Conservation (phyloP, 2,888 invertebrate species). For the Rhabditoides inermis region DNA sequence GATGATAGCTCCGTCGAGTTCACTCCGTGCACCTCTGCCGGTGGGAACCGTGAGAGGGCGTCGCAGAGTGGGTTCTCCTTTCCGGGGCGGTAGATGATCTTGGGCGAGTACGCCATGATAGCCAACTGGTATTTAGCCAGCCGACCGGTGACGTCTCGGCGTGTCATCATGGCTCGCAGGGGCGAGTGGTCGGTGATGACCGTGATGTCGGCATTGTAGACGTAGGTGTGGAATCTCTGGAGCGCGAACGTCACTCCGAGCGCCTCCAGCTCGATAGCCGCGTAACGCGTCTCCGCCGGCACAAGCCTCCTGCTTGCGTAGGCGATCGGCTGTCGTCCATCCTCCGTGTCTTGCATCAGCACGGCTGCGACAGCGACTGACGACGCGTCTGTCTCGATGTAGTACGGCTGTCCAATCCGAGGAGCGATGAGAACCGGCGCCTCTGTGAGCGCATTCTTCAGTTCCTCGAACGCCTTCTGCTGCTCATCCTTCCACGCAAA, state of each 20-base stretch:
- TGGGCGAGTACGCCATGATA: constrained; percentile 14
- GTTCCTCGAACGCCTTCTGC: constrained; percentile 11
- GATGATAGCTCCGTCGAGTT: no score
- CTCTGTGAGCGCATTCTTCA: constrained; percentile 11
- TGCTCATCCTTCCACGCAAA: constrained; percentile 10
- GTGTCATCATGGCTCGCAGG: constrained; percentile 5
- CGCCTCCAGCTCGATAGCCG: constrained; percentile 16
- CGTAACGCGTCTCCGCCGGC: constrained; percentile 10
- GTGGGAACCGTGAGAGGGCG: no score
- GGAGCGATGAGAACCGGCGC: constrained; percentile 14
- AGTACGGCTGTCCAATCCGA: constrained; percentile 2
- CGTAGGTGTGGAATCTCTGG: constrained; percentile 11
- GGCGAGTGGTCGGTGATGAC: constrained; percentile 15
- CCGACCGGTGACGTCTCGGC: constrained; percentile 11
- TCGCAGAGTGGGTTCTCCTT: constrained; percentile 21
- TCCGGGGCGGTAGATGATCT: constrained; percentile 23
- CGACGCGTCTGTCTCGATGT: constrained; percentile 16
- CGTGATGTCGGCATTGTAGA: constrained; percentile 9
- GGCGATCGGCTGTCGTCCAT: constrained; percentile 9
- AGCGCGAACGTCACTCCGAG: constrained; percentile 11
- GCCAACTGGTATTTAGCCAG: constrained; percentile 13
- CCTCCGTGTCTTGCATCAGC: constrained; percentile 9
- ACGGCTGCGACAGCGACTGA: constrained; percentile 14
- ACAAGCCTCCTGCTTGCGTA: constrained; percentile 12
- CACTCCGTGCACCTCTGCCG: no score